Conservation (phyloP, 2,797 vertebrate species). For the Urophycis tenuis region DNA sequence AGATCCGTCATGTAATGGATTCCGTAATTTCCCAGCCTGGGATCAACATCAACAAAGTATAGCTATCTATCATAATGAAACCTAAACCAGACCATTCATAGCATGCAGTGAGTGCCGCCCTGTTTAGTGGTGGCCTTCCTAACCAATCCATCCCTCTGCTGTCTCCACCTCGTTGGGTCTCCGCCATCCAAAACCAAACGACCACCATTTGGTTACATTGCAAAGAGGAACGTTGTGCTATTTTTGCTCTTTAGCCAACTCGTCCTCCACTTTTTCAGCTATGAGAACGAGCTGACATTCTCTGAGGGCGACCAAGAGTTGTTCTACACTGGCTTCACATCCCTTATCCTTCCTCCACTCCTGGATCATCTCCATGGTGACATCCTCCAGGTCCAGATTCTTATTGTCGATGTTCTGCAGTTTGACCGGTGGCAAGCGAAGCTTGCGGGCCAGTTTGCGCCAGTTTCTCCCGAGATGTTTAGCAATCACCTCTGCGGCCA, state of each 20-base stretch:
- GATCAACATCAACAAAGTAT: no score
- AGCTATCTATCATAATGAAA: background rate
- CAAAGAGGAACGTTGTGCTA: background rate
- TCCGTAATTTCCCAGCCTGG: no score
- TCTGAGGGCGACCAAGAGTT: conserved; percentile 70
- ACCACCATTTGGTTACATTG: background rate
- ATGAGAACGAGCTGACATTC: conserved; percentile 70
- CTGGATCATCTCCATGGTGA: conserved; percentile 62
- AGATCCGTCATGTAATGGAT: background rate
- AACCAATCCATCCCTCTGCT: background rate
- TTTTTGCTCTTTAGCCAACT: conserved; percentile 9
- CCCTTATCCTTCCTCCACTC: conserved; percentile 68
- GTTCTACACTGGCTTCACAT: conserved; percentile 50
- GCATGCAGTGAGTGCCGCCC: background rate
- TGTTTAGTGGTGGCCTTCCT: background rate
- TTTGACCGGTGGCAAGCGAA: conserved; percentile 63
- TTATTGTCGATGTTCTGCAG: conserved; percentile 67
- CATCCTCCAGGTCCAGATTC: conserved; percentile 61
- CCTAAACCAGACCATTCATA: background rate
- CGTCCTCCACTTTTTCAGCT: conserved; percentile 69
- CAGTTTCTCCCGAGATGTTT: conserved; percentile 68
- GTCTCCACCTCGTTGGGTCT: background rate
- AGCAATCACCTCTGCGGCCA: conserved; percentile 63
- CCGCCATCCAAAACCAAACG: background rate
- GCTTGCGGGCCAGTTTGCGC: conserved; percentile 71